These are phyloP conservation scores for Osmerus eperlanus DNA, from an alignment of 2,113 vertebrate genomes.

Conservation along the genomic window DNA sequence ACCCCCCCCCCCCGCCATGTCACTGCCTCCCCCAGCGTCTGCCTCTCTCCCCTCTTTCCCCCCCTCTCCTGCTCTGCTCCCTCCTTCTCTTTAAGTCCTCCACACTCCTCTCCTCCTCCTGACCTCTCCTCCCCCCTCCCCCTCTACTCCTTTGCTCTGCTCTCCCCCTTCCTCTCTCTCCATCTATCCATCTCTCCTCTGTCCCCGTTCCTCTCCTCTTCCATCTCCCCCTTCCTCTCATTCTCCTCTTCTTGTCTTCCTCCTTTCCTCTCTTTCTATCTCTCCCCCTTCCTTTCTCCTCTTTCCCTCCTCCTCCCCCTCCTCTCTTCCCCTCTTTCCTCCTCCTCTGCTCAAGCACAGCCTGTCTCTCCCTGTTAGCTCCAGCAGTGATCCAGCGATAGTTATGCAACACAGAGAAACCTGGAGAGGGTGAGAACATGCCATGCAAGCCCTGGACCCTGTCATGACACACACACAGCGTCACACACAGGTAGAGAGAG, in stretches of 20 bases:
- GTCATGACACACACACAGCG: neutral
- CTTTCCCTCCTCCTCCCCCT: neutral
- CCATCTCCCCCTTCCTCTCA: too few relatives aligned
- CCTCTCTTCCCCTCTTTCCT: neutral
- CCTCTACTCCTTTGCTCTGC: neutral
- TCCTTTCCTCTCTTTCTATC: neutral
- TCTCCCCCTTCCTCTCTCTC: neutral
- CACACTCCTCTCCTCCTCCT: neutral
- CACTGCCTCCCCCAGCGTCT: neutral
- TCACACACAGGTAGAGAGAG: conserved; percentile 19
- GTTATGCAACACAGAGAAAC: conserved; percentile 57
- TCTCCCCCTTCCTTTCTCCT: conserved; percentile 23
- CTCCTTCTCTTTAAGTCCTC: conserved; percentile 22
- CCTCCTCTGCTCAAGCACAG: conserved; percentile 37
- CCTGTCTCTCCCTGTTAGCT: conserved; percentile 54
- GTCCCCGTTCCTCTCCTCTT: neutral
- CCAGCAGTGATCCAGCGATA: conserved; percentile 39
- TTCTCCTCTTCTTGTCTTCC: neutral
- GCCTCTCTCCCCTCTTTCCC: neutral
- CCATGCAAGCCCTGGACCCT: conserved; percentile 1
- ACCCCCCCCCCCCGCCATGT: neutral
- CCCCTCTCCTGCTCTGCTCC: neutral
- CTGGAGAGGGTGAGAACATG: conserved; percentile 33
- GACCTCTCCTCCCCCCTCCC: neutral
- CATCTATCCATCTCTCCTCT: conserved; percentile 16